Evolutionary conservation across 2,888 invertebrate species (phyloP), one percentile per base, ranked within the genome.

Genomic region (Psococerastis gibbosa): DNA sequence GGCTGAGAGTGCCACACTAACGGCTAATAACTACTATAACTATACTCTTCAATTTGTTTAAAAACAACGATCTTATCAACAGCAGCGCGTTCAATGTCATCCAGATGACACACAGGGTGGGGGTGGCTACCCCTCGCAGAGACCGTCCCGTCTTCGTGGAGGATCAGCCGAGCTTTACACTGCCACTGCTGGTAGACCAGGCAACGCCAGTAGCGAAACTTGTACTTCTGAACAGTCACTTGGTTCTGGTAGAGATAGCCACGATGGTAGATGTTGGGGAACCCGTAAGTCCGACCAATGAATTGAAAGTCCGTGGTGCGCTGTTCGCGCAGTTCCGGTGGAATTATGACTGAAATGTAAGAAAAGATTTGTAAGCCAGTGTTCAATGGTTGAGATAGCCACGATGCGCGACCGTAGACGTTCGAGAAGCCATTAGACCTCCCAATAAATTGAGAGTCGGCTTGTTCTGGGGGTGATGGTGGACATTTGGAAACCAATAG

Each of bases 281-380:
- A 22, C 5, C 38, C 38, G 16, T 18, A 15, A 18, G 17, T 20
- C 20, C 33, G 15, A 4, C 13, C 38, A 20, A 38, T 22, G 38
- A 38, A 38, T 38, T 18, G 13, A 38, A 18, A 33, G 9, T 33
- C n/a, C n/a, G n/a, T n/a, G n/a, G n/a, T n/a, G n/a, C n/a, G n/a
- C n/a, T n/a, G n/a, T n/a, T n/a, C n/a, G n/a, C n/a, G n/a, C n/a
- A n/a, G n/a, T n/a, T n/a, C n/a, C n/a, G n/a, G n/a, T n/a, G n/a
- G n/a, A n/a, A n/a, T n/a, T n/a, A n/a, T n/a, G n/a, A n/a, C n/a
- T n/a, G n/a, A n/a, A n/a, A n/a, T n/a, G n/a, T n/a, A n/a, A n/a
- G n/a, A n/a, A n/a, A n/a, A n/a, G n/a, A n/a, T n/a, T n/a, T n/a
- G n/a, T n/a, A n/a, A n/a, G n/a, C n/a, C n/a, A n/a, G n/a, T n/a